Base-by-base conservation (phyloP, 2,888 invertebrate species). In the Cancer borealis region DNA sequence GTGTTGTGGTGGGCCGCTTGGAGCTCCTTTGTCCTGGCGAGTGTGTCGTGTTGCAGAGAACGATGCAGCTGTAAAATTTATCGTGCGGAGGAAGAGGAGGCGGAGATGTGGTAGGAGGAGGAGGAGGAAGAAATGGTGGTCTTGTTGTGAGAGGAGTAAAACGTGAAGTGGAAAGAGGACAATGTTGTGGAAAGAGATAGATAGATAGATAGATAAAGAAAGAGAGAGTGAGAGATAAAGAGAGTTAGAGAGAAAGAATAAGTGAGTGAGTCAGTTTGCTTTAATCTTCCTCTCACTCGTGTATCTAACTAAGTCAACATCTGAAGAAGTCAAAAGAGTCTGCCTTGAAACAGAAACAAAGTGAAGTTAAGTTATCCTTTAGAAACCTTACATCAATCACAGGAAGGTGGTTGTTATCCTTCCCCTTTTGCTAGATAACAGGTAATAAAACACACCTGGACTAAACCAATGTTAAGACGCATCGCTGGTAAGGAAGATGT, bases 171-270 rank as follows among this genome's bases (percentile, higher is more conserved):
- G 79, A 30, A 79, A 12, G 79, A 79, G 30, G 26, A 30, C 30
- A 79, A 79, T 21, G 79, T 10, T 30, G 79, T 10, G 21, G 46
- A 88, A 47, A 88, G 47, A 88, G 88, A 88, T 46, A 88, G 88
- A 88, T 46, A 88, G 88, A 88, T 46, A 88, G 88, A 88, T 46
- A 88, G 46, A 88, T 46, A 88, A 47, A 88, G 46, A 88, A 47
- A 88, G 88, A 88, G 88, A 46, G 45, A 88, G 88, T 21, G 46
- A 88, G 88, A 88, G 88, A 88, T 46, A 46, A 47, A 88, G 45
- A 46, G 88, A 88, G 88, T 6, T 17, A 88, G n/a, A 45, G 88
- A 88, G 88, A 39, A 21, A 39, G 88, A 87, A 17, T 26, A 30
- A 45, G 46, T 45, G 2, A 46, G 46, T 12, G 21, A 45, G 45